phyloP scores from a whole-genome alignment of 2,888 invertebrate genomes.

The Linnaemya vulpina region DNA sequence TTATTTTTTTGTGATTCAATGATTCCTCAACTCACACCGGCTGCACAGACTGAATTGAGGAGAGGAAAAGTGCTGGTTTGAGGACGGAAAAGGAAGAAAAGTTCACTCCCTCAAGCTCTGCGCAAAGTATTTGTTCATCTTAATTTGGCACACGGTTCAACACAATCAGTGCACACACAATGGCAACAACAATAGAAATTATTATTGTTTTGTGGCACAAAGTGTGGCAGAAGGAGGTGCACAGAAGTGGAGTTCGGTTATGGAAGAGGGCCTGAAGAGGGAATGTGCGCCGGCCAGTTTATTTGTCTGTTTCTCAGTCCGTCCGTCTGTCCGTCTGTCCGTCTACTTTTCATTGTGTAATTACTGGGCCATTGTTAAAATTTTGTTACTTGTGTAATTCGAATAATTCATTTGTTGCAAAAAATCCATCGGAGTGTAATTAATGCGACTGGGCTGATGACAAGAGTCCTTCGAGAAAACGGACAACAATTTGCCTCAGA shows the following conservation, averaged over 20 bases:
- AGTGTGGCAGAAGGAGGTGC: neutral
- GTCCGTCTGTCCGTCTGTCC: constrained; percentile 12
- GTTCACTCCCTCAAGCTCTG: constrained; percentile 16
- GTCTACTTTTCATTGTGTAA: neutral
- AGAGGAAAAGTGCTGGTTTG: neutral
- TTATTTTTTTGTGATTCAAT: constrained; percentile 34
- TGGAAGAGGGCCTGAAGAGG: neutral
- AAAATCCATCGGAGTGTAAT: constrained; percentile 54
- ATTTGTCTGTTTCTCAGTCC: neutral
- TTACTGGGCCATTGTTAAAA: constrained; percentile 11
- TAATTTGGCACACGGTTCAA: constrained; percentile 5
- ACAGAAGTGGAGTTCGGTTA: neutral
- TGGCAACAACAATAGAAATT: constrained; percentile 42
- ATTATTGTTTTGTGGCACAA: constrained; percentile 41
- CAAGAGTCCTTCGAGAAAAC: constrained; percentile 56
- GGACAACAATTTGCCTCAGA: constrained; percentile 20
- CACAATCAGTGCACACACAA: constrained; percentile 18
- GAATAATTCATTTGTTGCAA: constrained; percentile 47
- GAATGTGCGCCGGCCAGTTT: neutral
- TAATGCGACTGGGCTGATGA: constrained; percentile 59
- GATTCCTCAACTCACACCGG: constrained; percentile 5
- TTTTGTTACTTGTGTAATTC: constrained; percentile 39
- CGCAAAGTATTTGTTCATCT: neutral
- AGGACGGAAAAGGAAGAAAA: neutral
- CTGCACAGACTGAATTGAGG: neutral